Evolutionary conservation across 1,140 invertebrate species (phyloP), one percentile per base, ranked within the genome.

Genomic region (Prorops nasuta): DNA sequence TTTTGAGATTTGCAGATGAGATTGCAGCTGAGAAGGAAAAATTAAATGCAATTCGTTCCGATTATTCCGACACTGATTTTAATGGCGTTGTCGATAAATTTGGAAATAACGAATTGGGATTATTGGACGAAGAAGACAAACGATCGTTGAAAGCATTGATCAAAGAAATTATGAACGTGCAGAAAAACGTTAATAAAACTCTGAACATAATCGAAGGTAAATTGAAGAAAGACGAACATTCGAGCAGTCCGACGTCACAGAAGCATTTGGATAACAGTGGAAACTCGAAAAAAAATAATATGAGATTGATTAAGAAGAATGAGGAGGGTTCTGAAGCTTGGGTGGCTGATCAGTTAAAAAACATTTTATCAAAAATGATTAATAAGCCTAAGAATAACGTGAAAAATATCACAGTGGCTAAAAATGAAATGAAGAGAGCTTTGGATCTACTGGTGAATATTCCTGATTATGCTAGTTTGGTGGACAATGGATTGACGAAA

Each of bases 171-270:
- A 21, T 51, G 4, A 52, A 54, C 18, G 49, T 57, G 6, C 34
- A 57, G 42, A 55, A 49, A 31, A 59, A 59, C 15, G 54, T 56
- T 12, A 59, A 63, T 28, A 49, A 50, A 6, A 63, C 60, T 4
- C 34, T 56, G 3, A 40, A 56, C n/a, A 60, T 60, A 35, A 63
- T 63, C 22, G 32, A 48, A 21, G 32, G 9, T 2, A 39, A 24
- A 40, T 49, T 60, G 18, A 38, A 44, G 20, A 21, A 48, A 32
- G 14, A 15, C 3, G 16, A 20, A 4, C 1, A 15, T 28, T 46
- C 35, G 18, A 15, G 18, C 2, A 16, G 15, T 36, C 8, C 2
- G 18, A 15, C 22, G 19, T 39, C 18, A 39, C 19, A 39, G 1
- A 20, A 39, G 10, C n/a, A 21, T 39, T 21, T 20, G 1, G 1